Percentiles rank a stretch among this genome's conserved stretches.
Conservation (phyloP, 2,888 invertebrate species). For the Ecliptopera silaceata region DNA sequence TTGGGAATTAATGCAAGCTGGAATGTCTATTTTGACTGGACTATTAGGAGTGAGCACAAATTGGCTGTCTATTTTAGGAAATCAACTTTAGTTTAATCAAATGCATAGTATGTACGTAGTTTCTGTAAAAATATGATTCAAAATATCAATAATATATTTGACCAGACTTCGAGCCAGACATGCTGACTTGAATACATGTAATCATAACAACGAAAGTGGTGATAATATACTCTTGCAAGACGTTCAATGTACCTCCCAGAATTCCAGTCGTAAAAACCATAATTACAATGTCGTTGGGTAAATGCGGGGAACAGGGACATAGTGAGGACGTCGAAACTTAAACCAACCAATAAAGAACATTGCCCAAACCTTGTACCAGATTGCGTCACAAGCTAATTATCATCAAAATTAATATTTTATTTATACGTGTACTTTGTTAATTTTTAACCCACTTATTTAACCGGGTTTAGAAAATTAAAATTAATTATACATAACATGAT, state of each 20-base stretch:
- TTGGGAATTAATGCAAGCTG: no score
- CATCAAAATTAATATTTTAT: no score
- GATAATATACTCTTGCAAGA: slow-evolving; percentile 3
- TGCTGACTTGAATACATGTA: background rate
- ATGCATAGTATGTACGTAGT: no score
- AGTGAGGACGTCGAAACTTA: slow-evolving; percentile 14
- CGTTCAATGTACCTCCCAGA: slow-evolving; percentile 8
- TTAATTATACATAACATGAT: no score
- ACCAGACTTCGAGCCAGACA: background rate
- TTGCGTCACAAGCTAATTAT: no score
- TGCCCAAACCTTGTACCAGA: no score
- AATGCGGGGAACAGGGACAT: slow-evolving; percentile 22
- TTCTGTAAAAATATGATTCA: background rate
- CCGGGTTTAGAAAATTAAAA: no score
- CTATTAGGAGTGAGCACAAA: background rate
- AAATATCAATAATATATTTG: background rate
- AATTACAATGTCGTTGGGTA: slow-evolving; percentile 24
- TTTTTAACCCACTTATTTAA: no score
- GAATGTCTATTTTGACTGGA: no score
- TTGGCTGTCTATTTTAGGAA: background rate
- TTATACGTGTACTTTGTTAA: no score
- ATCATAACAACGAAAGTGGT: background rate
- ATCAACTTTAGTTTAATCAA: background rate
- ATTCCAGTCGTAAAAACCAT: slow-evolving; percentile 40
- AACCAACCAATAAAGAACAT: no score